phyloP scores from a whole-genome alignment of 2,888 invertebrate species.

The Brachypalpus laphriformis region DNA sequence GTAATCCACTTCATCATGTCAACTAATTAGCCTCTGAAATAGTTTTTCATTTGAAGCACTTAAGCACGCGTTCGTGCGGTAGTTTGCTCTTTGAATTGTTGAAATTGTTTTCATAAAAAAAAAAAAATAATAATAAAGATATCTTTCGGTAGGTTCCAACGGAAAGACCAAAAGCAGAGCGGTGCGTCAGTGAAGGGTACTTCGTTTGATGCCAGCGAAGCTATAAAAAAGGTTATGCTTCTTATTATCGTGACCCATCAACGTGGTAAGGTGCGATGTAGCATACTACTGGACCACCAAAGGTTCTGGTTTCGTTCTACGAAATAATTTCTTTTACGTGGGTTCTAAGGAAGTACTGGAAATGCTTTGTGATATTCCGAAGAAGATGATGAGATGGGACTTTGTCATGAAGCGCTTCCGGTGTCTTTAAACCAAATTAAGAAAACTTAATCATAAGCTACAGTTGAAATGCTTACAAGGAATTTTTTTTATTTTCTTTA shows the following conservation, averaged over 20 bases:
- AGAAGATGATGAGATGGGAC: not conserved
- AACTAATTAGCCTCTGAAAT: constrained; percentile 61
- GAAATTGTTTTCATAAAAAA: constrained; percentile 42
- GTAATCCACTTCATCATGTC: constrained; percentile 68
- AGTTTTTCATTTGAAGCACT: constrained; percentile 60
- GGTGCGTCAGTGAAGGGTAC: not conserved
- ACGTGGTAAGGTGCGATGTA: constrained; percentile 52
- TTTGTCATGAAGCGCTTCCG: not conserved
- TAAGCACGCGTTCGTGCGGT: constrained; percentile 65
- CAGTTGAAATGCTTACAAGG: no score
- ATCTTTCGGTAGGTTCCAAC: constrained; percentile 29
- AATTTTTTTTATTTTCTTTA: no score
- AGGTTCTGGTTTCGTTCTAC: constrained; percentile 25
- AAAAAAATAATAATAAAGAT: constrained; percentile 47
- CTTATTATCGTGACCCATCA: constrained; percentile 39
- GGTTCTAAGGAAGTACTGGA: constrained; percentile 50
- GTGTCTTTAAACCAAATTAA: not conserved
- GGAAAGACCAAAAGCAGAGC: not conserved
- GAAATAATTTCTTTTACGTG: constrained; percentile 19
- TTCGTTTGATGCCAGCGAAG: constrained; percentile 50
- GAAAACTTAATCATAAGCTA: not conserved
- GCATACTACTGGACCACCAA: constrained; percentile 63
- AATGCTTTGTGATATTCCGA: constrained; percentile 23
- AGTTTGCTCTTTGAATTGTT: constrained; percentile 41
- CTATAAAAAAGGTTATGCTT: constrained; percentile 45